These are phyloP conservation scores for Tachystola acroxantha DNA, from an alignment of 2,888 invertebrate species.

Conservation along the genomic window DNA sequence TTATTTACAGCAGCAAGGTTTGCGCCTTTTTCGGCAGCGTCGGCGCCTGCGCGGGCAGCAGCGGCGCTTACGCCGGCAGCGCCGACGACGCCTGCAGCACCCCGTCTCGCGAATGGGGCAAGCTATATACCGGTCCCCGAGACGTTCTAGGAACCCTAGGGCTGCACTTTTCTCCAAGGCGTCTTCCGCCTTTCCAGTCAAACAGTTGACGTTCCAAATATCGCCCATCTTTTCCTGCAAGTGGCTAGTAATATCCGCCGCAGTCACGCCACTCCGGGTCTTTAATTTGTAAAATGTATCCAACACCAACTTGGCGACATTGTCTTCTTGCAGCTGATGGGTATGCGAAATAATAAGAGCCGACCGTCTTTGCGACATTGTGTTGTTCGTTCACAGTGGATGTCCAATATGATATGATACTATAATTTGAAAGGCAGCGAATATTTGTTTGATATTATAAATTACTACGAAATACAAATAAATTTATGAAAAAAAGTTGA, in stretches of 20 bases:
- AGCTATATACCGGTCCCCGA: slow-evolving; percentile 28
- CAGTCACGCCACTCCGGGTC: slow-evolving; percentile 26
- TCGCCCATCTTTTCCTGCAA: slow-evolving; percentile 37
- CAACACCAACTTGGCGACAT: slow-evolving; percentile 38
- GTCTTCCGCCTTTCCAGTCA: slow-evolving; percentile 33
- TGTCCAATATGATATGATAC: too few relatives aligned
- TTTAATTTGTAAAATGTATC: slow-evolving; percentile 34
- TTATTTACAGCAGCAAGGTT: background rate
- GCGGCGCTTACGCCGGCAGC: slow-evolving; percentile 12
- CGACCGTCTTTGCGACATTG: too few relatives aligned
- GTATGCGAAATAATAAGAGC: too few relatives aligned
- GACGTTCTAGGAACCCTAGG: slow-evolving; percentile 31
- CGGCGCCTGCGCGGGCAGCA: slow-evolving; percentile 9
- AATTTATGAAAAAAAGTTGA: too few relatives aligned
- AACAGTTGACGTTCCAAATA: slow-evolving; percentile 28
- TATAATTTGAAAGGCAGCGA: too few relatives aligned
- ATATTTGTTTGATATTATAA: too few relatives aligned
- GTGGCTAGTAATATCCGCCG: slow-evolving; percentile 31
- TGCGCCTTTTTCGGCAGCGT: slow-evolving; percentile 9
- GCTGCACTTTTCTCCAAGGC: slow-evolving; percentile 32
- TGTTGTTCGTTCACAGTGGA: too few relatives aligned
- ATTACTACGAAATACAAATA: too few relatives aligned
- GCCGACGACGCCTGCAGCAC: slow-evolving; percentile 11
- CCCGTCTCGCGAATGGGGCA: slow-evolving; percentile 17
- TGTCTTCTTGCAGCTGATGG: slow-evolving; percentile 14